phyloP scores from a whole-genome alignment of 2,113 vertebrate genomes.

The Aplodontia rufa region DNA sequence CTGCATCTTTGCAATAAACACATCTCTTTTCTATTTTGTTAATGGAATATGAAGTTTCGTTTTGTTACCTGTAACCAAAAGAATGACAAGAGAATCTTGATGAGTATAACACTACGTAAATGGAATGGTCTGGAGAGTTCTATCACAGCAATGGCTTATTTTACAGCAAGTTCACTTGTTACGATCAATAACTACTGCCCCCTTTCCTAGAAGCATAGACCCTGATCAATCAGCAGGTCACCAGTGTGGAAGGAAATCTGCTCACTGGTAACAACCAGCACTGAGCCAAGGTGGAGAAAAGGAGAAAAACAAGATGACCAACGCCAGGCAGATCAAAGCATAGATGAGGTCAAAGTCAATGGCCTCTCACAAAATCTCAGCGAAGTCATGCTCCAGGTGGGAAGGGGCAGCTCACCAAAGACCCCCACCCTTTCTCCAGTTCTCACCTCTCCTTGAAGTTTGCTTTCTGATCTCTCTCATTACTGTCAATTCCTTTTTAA shows the following conservation, averaged over 20 bases:
- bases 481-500: background rate
- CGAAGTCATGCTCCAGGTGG: background rate
- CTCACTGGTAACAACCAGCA: background rate
- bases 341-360: background rate
- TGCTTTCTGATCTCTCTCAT: background rate
- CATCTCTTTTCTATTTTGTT: background rate
- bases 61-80: background rate
- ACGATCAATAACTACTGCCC: background rate
- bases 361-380: background rate
- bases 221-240: background rate
- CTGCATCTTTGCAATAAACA: background rate
- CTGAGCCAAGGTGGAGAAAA: background rate
- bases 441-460: background rate
- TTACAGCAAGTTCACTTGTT: background rate
- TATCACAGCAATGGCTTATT: accelerated
- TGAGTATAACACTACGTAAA: background rate
- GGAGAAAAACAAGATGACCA: background rate
- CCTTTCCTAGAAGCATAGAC: background rate
- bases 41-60: background rate
- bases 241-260: background rate
- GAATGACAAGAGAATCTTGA: background rate
- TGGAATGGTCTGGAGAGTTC: too few species aligned
- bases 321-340: background rate
- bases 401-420: too few species aligned
- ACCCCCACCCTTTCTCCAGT: background rate